These are phyloP conservation scores for Mareca strepera DNA, from an alignment of 2,797 vertebrate genomes.

Conservation along the genomic window DNA sequence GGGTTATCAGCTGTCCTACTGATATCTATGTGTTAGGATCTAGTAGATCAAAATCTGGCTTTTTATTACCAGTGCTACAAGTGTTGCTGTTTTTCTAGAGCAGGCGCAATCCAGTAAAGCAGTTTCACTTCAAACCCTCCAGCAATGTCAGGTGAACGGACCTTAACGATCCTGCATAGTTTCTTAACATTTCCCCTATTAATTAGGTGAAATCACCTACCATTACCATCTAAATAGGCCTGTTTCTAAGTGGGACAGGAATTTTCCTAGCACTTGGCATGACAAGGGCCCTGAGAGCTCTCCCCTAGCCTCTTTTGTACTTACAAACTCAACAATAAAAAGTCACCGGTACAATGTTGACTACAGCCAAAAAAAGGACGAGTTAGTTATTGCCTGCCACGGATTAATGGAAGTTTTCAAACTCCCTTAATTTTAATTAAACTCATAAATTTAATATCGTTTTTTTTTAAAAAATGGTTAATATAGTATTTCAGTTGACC, in stretches of 20 bases:
- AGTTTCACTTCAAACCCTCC: background rate
- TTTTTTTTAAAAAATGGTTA: background rate
- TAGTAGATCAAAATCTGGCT: background rate
- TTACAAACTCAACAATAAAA: background rate
- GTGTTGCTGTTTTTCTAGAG: background rate
- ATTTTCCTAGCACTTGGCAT: background rate
- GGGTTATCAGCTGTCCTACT: background rate
- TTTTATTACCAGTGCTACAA: background rate
- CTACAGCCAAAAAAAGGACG: background rate
- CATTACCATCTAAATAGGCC: background rate
- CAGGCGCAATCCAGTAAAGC: background rate
- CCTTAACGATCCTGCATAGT: background rate
- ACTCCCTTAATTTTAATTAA: background rate
- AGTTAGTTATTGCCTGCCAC: background rate
- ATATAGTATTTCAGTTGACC: background rate
- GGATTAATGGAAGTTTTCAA: background rate
- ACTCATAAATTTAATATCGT: background rate
- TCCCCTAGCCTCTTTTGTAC: background rate
- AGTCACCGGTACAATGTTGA: accelerated
- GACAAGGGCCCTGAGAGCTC: background rate
- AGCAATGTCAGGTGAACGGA: background rate
- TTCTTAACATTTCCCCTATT: background rate
- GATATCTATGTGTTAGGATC: background rate
- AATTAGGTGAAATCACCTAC: background rate
- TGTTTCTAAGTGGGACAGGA: background rate